phyloP scores from a whole-genome alignment of 2,113 vertebrate species.

The Mystacornis crossleyi region DNA sequence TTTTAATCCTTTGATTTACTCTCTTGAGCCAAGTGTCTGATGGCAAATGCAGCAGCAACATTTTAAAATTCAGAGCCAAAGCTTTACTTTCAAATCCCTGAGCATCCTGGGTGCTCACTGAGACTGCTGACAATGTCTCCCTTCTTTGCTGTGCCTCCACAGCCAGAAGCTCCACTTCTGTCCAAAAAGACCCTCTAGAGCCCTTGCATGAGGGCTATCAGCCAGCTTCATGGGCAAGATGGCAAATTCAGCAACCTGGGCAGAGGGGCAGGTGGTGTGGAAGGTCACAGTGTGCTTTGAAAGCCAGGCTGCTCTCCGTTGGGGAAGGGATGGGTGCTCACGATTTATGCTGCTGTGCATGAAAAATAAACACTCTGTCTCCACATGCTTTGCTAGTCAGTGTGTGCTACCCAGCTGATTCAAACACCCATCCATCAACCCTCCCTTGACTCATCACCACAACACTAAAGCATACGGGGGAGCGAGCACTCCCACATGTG shows the following conservation, averaged over 20 bases:
- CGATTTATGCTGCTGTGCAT: slow-evolving; percentile 19
- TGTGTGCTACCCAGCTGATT: neutral
- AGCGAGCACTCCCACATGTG: neutral
- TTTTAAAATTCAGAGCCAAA: neutral
- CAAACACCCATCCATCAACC: slow-evolving; percentile 55
- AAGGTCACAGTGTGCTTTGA: neutral
- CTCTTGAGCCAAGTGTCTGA: neutral
- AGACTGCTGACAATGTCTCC: neutral
- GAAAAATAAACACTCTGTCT: slow-evolving; percentile 33
- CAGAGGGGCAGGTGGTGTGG: neutral
- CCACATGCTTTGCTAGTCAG: neutral
- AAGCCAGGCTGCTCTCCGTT: neutral
- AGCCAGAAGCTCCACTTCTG: neutral
- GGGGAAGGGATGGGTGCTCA: neutral
- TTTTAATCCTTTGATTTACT: neutral
- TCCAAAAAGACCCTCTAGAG: neutral
- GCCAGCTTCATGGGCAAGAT: neutral
- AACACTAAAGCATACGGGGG: neutral
- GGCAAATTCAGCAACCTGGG: neutral
- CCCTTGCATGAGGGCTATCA: neutral
- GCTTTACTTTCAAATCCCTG: neutral
- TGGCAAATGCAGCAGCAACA: neutral
- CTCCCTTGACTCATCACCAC: slow-evolving; percentile 24
- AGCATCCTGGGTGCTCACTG: neutral
- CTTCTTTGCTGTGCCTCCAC: neutral